Evolutionary conservation across 1,140 invertebrate genomes (phyloP), one percentile per base, ranked within the genome.

Genomic region (Stenopsyche tienmushanensis): DNA sequence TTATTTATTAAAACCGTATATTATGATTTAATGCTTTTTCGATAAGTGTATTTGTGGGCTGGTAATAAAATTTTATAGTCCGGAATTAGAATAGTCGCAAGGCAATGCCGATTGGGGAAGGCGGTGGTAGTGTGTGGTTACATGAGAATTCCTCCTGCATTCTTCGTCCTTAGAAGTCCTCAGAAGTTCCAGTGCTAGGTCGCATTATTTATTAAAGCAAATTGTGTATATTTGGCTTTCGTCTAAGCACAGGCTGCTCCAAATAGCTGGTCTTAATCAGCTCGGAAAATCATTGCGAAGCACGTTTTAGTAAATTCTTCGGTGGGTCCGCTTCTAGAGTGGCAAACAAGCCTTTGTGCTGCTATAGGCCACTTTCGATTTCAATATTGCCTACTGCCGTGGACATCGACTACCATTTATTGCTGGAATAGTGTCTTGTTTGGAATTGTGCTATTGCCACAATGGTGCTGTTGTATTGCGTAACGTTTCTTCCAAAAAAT

Each of bases 251-350:
- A 34, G 29, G 5, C 29, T 49, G 59, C 47, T 47, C 59, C 20
- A 50, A 62, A 62, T 62, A 62, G 34, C 59, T 62, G 9, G 24
- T 20, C 59, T 62, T 47, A 62, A 62, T 62, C 59, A 62, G 59
- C 29, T 62, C 59, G 24, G 47, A 62, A 59, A 59, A 59, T 24
- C 57, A 62, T 62, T 59, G 23, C 55, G 59, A 62, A 62, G 59
- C 50, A 34, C 18, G 20, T 17, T 62, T 62, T 62, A 25, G 45
- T 29, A 62, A 49, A 62, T 62, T 50, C 44, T 59, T 21, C 55
- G 34, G 55, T 44, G 25, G 15, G 41, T 25, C 25, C 54, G 54
- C 13, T 57, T 47, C 26, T 5, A 47, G 20, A 9, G 41, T 21
- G 25, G 17, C 29, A 21, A 17, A 23, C 42, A 15, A 26, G n/a